Conservation (phyloP, 2,888 invertebrate species). For the Molorchus minor region DNA sequence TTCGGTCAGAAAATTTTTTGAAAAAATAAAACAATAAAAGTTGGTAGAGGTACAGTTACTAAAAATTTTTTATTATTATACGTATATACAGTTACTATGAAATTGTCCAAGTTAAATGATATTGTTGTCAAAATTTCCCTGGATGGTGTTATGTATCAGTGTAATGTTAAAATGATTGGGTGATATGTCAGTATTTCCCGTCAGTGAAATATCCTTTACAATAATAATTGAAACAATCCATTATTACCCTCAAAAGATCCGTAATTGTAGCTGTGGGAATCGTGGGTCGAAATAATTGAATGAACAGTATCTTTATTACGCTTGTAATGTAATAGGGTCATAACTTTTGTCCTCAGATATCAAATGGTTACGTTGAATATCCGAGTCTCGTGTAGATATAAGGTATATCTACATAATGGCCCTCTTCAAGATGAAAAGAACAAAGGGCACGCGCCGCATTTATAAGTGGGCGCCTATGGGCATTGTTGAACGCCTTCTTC, state of each 20-base stretch:
- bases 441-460: conserved; percentile 45
- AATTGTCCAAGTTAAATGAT: too few species aligned
- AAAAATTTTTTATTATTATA: too few species aligned
- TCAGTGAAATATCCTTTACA: too few species aligned
- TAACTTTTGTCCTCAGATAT: conserved; percentile 21
- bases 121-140: too few species aligned
- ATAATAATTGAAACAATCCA: not conserved
- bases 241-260: not conserved
- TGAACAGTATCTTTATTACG: conserved; percentile 7
- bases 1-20: too few species aligned
- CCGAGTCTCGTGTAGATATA: conserved; percentile 1
- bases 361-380: conserved; percentile 6
- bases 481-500: conserved; percentile 39
- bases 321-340: conserved; percentile 12
- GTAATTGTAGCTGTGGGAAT: conserved; percentile 10
- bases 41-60: too few species aligned
- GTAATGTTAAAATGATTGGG: too few species aligned
- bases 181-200: too few species aligned
- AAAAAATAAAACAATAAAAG: too few species aligned
- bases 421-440: conserved; percentile 45
- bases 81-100: too few species aligned
- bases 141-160: too few species aligned
- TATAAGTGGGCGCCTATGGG: conserved; percentile 28
- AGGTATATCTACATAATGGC: conserved; percentile 1
- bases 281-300: conserved; percentile 1